Evolutionary conservation across 2,113 vertebrate genomes (phyloP).

Genomic region (Dasyprocta punctata): DNA sequence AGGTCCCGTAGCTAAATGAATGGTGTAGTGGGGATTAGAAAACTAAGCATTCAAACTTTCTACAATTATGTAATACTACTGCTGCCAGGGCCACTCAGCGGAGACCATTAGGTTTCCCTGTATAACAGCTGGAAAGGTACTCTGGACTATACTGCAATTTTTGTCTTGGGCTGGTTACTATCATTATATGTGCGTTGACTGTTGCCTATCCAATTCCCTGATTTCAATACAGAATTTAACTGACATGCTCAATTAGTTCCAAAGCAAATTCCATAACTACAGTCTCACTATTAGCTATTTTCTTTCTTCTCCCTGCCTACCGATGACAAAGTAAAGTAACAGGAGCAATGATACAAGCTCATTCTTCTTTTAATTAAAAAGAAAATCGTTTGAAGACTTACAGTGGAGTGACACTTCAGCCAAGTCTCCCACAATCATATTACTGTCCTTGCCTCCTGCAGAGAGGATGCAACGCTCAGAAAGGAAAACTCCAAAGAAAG

Average conservation of each 20-base stretch:
- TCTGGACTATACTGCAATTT: not conserved
- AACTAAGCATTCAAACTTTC: not conserved
- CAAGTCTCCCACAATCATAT: not conserved
- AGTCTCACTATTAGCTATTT: not conserved
- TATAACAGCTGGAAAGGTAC: not conserved
- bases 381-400: not conserved
- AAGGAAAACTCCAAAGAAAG: not conserved
- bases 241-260: not conserved
- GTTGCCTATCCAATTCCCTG: not conserved
- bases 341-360: not conserved
- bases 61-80: rapidly evolving
- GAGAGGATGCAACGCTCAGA: not conserved
- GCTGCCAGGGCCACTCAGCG: not conserved
- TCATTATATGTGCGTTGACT: not conserved
- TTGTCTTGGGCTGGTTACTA: not conserved
- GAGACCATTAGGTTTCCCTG: not conserved
- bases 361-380: not conserved
- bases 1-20: not conserved
- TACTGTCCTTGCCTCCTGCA: not conserved
- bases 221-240: not conserved
- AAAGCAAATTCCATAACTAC: not conserved
- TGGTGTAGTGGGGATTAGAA: rapidly evolving
- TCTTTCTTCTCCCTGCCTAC: not conserved
- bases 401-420: not conserved
- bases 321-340: not conserved